Evolutionary conservation across 2,888 invertebrate genomes (phyloP).

Genomic region (Nineta flava): DNA sequence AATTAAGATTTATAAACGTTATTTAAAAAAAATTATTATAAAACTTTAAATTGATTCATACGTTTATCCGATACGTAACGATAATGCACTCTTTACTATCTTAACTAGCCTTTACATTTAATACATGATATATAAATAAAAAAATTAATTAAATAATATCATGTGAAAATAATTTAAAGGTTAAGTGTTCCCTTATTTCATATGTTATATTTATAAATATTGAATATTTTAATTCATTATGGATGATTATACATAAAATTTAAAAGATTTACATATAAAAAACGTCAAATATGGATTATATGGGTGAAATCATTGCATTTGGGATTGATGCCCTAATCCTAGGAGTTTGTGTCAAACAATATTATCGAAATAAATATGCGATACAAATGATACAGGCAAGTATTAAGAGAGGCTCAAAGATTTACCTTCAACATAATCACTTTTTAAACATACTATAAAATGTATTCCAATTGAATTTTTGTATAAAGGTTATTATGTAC

Average conservation of each 20-base stretch:
- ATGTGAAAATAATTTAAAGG: too few relatives aligned
- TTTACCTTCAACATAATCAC: background rate
- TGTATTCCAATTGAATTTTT: slow-evolving; percentile 6
- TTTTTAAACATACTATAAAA: too few relatives aligned
- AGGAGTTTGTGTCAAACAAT: slow-evolving; percentile 56
- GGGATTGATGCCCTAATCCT: slow-evolving; percentile 61
- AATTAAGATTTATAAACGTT: too few relatives aligned
- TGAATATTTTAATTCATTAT: slow-evolving; percentile 1
- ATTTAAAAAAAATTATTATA: too few relatives aligned
- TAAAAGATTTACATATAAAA: background rate
- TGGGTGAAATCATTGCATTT: slow-evolving; percentile 57
- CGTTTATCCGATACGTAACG: too few relatives aligned
- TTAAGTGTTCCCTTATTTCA: too few relatives aligned
- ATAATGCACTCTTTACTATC: too few relatives aligned
- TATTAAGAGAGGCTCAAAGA: slow-evolving; percentile 22
- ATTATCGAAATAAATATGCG: slow-evolving; percentile 57
- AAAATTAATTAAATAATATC: too few relatives aligned
- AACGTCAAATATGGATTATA: slow-evolving; percentile 48
- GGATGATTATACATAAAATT: background rate
- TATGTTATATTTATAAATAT: background rate
- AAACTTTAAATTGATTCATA: too few relatives aligned
- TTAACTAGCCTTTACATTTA: too few relatives aligned
- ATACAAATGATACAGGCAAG: slow-evolving; percentile 47
- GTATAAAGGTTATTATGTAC: slow-evolving; percentile 6
- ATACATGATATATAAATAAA: too few relatives aligned